phyloP scores from a whole-genome alignment of 2,113 vertebrate genomes.

The Crotophaga sulcirostris region DNA sequence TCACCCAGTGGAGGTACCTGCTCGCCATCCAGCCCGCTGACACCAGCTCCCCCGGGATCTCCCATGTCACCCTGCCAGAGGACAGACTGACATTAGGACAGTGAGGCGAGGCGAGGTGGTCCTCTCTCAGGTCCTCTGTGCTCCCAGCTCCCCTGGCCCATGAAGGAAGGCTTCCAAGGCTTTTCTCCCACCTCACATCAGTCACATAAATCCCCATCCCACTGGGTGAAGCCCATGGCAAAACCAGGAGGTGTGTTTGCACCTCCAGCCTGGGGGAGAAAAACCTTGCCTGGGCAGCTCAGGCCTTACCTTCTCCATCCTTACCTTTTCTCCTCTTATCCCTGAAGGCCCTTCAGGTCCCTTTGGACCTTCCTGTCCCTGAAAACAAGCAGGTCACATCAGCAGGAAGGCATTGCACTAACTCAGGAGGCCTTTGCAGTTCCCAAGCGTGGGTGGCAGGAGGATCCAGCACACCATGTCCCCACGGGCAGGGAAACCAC shows the following conservation, averaged over 20 bases:
- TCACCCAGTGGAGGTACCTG: constrained; percentile 29
- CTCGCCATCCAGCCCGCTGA: constrained; percentile 62
- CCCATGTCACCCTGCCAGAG: constrained; percentile 51
- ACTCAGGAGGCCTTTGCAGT: neutral
- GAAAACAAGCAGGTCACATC: neutral
- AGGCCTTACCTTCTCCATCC: neutral
- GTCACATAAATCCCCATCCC: neutral
- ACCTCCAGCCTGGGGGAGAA: neutral
- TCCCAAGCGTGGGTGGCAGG: fast-evolving
- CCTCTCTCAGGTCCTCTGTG: neutral
- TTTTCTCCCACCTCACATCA: neutral
- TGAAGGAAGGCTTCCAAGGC: neutral
- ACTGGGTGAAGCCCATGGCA: neutral
- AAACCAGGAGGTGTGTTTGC: neutral
- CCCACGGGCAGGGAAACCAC: fast-evolving
- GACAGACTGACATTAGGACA: neutral
- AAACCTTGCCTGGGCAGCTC: neutral
- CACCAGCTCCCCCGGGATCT: neutral
- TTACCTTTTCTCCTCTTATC: constrained; percentile 83
- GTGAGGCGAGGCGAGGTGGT: too few species aligned
- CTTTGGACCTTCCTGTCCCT: constrained; percentile 76
- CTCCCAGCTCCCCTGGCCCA: neutral
- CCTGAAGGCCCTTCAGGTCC: constrained; percentile 76
- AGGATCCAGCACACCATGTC: neutral
- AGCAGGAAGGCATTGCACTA: neutral